These are phyloP conservation scores for Sebastes taczanowskii DNA, from an alignment of 2,797 vertebrate genomes.

Conservation along the genomic window DNA sequence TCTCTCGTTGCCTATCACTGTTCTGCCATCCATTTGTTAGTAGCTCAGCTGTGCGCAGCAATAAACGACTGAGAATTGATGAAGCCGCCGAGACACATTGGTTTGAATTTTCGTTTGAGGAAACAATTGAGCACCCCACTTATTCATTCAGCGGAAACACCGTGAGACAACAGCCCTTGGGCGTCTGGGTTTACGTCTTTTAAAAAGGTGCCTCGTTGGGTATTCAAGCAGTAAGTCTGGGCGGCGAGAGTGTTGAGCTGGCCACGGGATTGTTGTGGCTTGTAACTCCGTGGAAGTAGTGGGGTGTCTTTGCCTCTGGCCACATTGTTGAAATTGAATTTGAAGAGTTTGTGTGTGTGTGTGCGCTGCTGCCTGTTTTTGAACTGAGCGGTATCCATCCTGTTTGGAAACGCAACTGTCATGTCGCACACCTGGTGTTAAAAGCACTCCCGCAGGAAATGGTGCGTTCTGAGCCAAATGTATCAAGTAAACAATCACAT, in stretches of 20 bases:
- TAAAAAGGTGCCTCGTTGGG: slow-evolving; percentile 28
- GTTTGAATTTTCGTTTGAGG: slow-evolving; percentile 31
- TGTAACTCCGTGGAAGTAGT: slow-evolving; percentile 23
- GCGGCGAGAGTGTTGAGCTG: slow-evolving; percentile 17
- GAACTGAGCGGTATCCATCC: slow-evolving; percentile 29
- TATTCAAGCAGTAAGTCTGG: slow-evolving; percentile 26
- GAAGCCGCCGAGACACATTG: slow-evolving; percentile 21
- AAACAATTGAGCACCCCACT: slow-evolving; percentile 10
- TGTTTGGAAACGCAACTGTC: slow-evolving; percentile 42
- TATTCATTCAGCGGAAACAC: slow-evolving; percentile 20
- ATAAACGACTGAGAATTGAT: slow-evolving; percentile 42
- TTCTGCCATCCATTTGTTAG: slow-evolving; percentile 31
- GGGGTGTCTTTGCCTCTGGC: slow-evolving; percentile 51
- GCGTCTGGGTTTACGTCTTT: slow-evolving; percentile 1
- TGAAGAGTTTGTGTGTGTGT: slow-evolving; percentile 5
- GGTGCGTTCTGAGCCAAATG: slow-evolving; percentile 5
- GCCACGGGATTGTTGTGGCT: slow-evolving; percentile 25
- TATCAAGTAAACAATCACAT: slow-evolving; percentile 3
- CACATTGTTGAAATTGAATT: slow-evolving; percentile 59
- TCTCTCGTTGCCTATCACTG: slow-evolving; percentile 13
- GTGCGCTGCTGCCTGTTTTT: slow-evolving; percentile 25
- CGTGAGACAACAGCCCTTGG: slow-evolving; percentile 10
- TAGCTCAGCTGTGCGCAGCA: slow-evolving; percentile 29
- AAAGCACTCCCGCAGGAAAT: slow-evolving; percentile 30
- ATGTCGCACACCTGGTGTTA: slow-evolving; percentile 43